Evolutionary conservation across 2,797 vertebrate genomes (phyloP), one percentile per base, ranked within the genome.

Genomic region (Psittacula echo): DNA sequence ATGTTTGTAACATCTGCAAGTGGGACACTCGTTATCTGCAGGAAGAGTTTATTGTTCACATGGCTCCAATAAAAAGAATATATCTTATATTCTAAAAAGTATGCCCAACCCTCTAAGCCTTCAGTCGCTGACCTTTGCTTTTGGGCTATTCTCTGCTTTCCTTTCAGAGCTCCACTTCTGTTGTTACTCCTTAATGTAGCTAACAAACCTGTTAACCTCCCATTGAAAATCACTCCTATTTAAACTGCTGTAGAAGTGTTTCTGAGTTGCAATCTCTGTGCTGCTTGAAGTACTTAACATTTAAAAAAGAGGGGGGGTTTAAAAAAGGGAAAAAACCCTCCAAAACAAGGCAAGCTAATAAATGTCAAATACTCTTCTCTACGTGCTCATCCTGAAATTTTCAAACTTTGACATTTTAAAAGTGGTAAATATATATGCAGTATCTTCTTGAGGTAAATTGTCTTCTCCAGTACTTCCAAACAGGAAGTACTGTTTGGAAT

Each of bases 401-500:
- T 62, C 47, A 78, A 84, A 23, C 39, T 72, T 72, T 90, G 50
- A 44, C n/a, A 41, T 73, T 90, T 87, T 66, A 3, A 84, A 84
- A 44, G 15, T 14, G 13, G 10, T 75, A 42, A 53, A 78, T 58
- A 27, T 6, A 56, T 20, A 44, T 26, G 17, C 10, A 70, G 15
- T 75, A 19, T 41, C 34, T n/a, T 67, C 39, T 37, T 62, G 11
- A 51, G 16, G 30, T 66, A 48, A 65, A 41, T 19, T 47, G n/a
- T 84, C 80, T 41, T 74, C 62, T 77, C 23, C 85, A 90, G n/a
- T 58, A 58, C 56, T 58, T 58, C 56, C 54, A 56, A 56, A 22
- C 54, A 58, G 81, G 61, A 50, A 50, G 34, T 30, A 1, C 15
- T 62, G 2, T 5, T 70, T 61, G 60, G 47, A 19, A 54, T 92